Evolutionary conservation across 30 jellyfish, hydroid and myxozoan genomes (phyloP).

Genomic region (Turritopsis dohrnii): DNA sequence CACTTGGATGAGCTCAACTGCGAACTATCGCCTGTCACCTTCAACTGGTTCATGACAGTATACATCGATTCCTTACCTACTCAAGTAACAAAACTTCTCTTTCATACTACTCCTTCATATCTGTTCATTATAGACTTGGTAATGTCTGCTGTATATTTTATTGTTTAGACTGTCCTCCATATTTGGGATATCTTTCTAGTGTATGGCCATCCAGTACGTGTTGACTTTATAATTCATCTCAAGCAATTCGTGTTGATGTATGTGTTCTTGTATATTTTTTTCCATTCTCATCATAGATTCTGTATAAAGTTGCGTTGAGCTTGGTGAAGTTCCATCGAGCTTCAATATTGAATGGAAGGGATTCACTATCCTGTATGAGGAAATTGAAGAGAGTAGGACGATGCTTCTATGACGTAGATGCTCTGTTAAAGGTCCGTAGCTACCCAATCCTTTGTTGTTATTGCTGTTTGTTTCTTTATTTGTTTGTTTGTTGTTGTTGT

Average conservation of each 20-base stretch:
- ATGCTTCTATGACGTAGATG: constrained; percentile 44
- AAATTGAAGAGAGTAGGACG: constrained; percentile 59
- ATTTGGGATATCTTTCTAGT: constrained; percentile 73
- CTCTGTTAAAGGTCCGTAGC: constrained; percentile 35
- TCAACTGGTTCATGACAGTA: constrained; percentile 88
- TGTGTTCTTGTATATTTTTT: not conserved
- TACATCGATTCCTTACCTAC: constrained; percentile 81
- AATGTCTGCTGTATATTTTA: not conserved
- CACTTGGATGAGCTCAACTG: constrained; percentile 49
- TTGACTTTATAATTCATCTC: not conserved
- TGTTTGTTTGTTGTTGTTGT: not conserved
- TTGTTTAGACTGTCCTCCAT: constrained; percentile 46
- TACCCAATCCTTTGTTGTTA: not conserved
- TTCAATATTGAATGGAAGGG: constrained; percentile 37
- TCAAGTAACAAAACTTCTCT: constrained; percentile 28
- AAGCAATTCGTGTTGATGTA: not conserved
- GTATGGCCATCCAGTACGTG: constrained; percentile 69
- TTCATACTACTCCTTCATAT: not conserved
- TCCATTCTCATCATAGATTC: constrained; percentile 31
- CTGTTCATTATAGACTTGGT: not conserved
- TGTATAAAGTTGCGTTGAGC: constrained; percentile 66
- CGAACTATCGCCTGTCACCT: constrained; percentile 82
- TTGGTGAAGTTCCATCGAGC: constrained; percentile 53
- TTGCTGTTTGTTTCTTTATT: not conserved
- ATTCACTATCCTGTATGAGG: constrained; percentile 49